Evolutionary conservation across 1,140 invertebrate species (phyloP).

Genomic region (Phenacoccus solenopsis): DNA sequence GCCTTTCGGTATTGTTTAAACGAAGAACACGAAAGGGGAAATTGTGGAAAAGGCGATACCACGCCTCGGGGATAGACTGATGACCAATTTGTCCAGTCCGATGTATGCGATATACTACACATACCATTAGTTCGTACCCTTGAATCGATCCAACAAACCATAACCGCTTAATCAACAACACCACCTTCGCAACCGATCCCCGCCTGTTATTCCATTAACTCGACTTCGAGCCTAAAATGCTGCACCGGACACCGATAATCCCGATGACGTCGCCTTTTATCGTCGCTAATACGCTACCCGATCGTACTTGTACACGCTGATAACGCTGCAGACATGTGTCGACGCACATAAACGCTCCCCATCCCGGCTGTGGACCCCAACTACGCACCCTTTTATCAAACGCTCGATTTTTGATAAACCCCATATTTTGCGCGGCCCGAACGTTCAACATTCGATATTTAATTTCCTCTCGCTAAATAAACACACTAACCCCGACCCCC

Average conservation of each 20-base stretch:
- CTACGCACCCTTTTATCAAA: not conserved
- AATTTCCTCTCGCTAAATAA: slow-evolving; percentile 14
- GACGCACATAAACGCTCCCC: not conserved
- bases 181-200: not conserved
- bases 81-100: no score
- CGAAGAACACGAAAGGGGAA: no score
- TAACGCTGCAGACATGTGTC: not conserved
- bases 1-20: no score
- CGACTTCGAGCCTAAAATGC: no score
- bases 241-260: no score
- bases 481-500: not conserved
- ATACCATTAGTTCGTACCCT: no score
- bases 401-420: not conserved
- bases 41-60: no score
- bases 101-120: no score
- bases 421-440: not conserved
- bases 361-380: not conserved
- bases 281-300: not conserved
- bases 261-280: not conserved
- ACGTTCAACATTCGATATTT: slow-evolving; percentile 5
- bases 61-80: no score
- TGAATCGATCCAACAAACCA: slow-evolving; percentile 1
- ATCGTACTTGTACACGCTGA: no score
- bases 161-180: not conserved
- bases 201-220: no score